Percentiles rank a stretch among this genome's conserved stretches.
phyloP scores from a whole-genome alignment of 2,888 invertebrate species.

The Orthonychiurus folsomi region DNA sequence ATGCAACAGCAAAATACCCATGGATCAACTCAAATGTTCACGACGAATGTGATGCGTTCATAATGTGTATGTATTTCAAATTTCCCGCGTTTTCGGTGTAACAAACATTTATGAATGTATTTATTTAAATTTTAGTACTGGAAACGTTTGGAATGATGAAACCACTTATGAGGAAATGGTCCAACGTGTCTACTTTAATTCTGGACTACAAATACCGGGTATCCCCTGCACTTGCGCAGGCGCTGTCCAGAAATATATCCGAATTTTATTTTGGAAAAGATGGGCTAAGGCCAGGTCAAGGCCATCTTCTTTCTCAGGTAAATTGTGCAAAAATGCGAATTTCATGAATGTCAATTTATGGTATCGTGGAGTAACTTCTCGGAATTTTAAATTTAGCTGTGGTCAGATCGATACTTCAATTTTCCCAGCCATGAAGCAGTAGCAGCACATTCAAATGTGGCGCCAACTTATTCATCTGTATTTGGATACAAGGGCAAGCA shows the following conservation, averaged over 20 bases:
- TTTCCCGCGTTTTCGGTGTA: too few relatives aligned
- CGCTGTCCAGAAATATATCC: background rate
- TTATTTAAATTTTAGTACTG: background rate
- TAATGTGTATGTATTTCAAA: background rate
- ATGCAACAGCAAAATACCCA: background rate
- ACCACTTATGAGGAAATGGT: background rate
- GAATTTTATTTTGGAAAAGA: background rate
- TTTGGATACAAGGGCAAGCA: slow-evolving; percentile 17
- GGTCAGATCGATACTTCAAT: slow-evolving; percentile 26
- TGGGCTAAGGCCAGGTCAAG: background rate
- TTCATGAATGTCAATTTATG: background rate
- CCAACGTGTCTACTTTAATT: background rate
- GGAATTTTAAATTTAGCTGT: background rate
- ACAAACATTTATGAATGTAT: too few relatives aligned
- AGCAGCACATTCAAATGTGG: slow-evolving; percentile 34
- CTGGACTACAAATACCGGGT: background rate
- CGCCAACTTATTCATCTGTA: slow-evolving; percentile 32
- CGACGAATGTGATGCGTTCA: background rate
- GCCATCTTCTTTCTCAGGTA: background rate
- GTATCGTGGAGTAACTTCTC: too few relatives aligned
- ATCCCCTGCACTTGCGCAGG: background rate
- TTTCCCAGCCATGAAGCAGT: slow-evolving; percentile 25
- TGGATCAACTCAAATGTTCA: background rate
- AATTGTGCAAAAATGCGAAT: background rate
- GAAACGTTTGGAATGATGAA: background rate